A percentile compares a stretch with the other conserved stretches of the same genome.
These are phyloP conservation scores for Cybosia mesomella DNA, from an alignment of 2,888 invertebrate species.

Conservation along the genomic window DNA sequence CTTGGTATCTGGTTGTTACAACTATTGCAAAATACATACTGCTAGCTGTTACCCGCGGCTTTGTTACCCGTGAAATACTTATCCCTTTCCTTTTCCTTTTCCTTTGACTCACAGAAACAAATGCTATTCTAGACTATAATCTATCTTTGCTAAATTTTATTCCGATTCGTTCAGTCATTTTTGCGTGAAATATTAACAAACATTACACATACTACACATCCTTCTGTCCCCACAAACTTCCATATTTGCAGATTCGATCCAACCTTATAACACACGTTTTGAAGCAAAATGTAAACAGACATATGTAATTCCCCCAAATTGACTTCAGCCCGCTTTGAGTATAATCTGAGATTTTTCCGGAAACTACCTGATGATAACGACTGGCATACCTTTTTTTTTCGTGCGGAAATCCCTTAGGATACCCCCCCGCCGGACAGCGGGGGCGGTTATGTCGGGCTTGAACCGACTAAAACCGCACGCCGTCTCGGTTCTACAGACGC, in stretches of 20 bases:
- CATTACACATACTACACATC: too few relatives aligned
- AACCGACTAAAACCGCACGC: too few relatives aligned
- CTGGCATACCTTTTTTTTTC: background rate
- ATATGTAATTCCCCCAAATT: slow-evolving; percentile 10
- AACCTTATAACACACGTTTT: slow-evolving; percentile 1
- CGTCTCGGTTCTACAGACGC: too few relatives aligned
- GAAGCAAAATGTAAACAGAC: slow-evolving; percentile 5
- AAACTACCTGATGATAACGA: background rate
- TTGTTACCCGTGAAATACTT: background rate
- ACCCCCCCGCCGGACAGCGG: too few relatives aligned
- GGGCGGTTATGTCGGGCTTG: too few relatives aligned
- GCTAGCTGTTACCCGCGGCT: background rate
- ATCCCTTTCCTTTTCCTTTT: too few relatives aligned
- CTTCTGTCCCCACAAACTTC: too few relatives aligned
- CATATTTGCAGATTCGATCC: background rate
- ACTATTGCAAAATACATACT: slow-evolving; percentile 25
- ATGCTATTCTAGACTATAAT: background rate
- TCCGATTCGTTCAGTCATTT: too few relatives aligned
- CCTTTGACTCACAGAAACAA: too few relatives aligned
- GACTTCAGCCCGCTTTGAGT: background rate
- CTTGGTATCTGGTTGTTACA: slow-evolving; percentile 27
- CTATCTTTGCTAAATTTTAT: background rate
- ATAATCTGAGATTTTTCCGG: slow-evolving; percentile 12
- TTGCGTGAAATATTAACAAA: too few relatives aligned
- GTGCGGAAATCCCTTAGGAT: too few relatives aligned